Conservation (phyloP, 1,140 invertebrate genomes). For the Drosophila serrata region DNA sequence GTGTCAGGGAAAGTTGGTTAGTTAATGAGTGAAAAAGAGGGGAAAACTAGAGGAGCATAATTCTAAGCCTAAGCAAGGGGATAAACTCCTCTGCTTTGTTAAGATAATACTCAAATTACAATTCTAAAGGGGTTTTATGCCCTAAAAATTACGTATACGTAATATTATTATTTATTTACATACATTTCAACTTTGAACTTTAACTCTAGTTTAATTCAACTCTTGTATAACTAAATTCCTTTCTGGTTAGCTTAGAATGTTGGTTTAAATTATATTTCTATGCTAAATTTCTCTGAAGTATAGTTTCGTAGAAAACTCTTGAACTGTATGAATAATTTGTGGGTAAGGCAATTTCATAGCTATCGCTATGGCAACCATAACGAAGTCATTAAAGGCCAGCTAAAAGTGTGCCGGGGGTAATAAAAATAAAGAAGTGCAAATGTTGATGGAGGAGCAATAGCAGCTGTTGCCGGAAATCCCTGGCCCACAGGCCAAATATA, state of each 20-base stretch:
- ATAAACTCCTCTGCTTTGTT: background rate
- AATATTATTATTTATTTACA: background rate
- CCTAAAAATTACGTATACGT: no score
- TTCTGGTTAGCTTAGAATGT: background rate
- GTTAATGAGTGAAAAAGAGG: constrained; percentile 63
- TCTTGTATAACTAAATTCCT: background rate
- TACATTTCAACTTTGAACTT: background rate
- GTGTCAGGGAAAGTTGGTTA: constrained; percentile 56
- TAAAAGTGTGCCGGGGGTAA: constrained; percentile 54
- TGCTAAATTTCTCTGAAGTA: background rate
- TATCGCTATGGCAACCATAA: constrained; percentile 28
- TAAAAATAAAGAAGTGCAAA: constrained; percentile 65
- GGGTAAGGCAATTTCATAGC: constrained; percentile 6
- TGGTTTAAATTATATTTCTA: background rate
- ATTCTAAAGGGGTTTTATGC: background rate
- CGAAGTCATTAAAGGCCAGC: constrained; percentile 54
- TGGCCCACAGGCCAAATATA: constrained; percentile 79
- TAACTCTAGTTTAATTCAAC: background rate
- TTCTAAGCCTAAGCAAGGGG: background rate
- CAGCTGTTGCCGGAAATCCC: constrained; percentile 70
- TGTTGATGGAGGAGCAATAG: constrained; percentile 50
- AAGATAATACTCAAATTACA: constrained; percentile 10
- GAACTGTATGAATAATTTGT: constrained; percentile 42
- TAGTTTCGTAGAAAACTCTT: background rate
- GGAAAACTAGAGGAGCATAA: background rate